A percentile compares a stretch with the other conserved stretches of the same genome.
phyloP scores from a whole-genome alignment of 1,140 invertebrate species.

The Propsilocerus akamusi region DNA sequence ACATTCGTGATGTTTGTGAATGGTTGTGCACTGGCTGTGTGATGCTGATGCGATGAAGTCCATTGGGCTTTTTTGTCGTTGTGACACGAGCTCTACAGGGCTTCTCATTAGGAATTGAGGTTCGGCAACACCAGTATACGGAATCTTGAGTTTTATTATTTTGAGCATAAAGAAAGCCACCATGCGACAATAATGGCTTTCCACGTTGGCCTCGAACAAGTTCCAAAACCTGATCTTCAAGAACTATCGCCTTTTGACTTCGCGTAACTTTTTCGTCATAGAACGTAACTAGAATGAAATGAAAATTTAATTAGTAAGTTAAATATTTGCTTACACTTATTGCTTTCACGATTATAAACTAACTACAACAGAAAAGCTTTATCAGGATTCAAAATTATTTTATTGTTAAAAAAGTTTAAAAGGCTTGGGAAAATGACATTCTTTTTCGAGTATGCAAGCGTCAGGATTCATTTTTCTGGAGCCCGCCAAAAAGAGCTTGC shows the following conservation, averaged over 20 bases:
- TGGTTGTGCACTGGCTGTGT: constrained; percentile 18
- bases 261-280: not conserved
- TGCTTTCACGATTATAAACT: not conserved
- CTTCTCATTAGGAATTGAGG: constrained; percentile 8
- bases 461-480: too few species aligned
- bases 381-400: too few species aligned
- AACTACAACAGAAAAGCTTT: not conserved
- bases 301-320: not conserved
- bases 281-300: not conserved
- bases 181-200: constrained; percentile 12
- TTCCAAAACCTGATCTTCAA: constrained; percentile 8
- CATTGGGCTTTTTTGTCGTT: constrained; percentile 12
- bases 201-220: constrained; percentile 17
- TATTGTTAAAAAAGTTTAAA: too few species aligned
- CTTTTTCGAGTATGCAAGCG: too few species aligned
- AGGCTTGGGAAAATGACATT: too few species aligned
- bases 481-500: too few species aligned
- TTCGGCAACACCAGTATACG: constrained; percentile 12
- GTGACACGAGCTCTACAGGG: constrained; percentile 16
- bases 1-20: constrained; percentile 9
- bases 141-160: constrained; percentile 10
- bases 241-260: not conserved
- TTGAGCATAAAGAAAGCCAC: constrained; percentile 14
- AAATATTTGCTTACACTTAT: not conserved
- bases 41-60: constrained; percentile 13